These are phyloP conservation scores for Pinna nobilis DNA, from an alignment of 1,140 invertebrate species.

Conservation along the genomic window DNA sequence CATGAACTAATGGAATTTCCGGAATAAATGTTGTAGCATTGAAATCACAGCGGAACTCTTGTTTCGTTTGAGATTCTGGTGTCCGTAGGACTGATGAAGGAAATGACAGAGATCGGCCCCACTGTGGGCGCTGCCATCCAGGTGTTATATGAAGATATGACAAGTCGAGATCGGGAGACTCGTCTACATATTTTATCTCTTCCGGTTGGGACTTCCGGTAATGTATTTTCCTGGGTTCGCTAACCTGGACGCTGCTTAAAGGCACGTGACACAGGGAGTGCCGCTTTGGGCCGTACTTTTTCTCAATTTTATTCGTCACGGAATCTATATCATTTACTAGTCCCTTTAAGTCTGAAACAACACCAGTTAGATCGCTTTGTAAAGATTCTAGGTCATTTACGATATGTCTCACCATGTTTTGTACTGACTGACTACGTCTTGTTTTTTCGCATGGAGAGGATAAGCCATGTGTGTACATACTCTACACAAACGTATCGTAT, in stretches of 20 bases:
- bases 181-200: neutral
- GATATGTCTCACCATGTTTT: constrained; percentile 32
- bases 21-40: constrained; percentile 6
- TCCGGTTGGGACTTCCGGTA: neutral
- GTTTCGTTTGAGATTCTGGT: neutral
- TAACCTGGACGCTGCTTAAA: neutral
- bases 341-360: constrained; percentile 23
- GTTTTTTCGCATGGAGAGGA: no score
- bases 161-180: constrained; percentile 24
- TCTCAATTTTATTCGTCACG: constrained; percentile 27
- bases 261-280: neutral
- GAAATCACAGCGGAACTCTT: neutral
- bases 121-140: neutral
- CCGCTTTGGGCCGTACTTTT: constrained; percentile 6
- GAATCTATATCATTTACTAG: constrained; percentile 30
- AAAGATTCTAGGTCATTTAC: constrained; percentile 31
- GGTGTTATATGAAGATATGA: constrained; percentile 1
- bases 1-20: neutral
- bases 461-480: no score
- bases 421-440: no score
- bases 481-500: no score
- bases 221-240: constrained; percentile 1
- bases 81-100: neutral
- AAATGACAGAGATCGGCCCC: constrained; percentile 20
- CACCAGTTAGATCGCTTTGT: constrained; percentile 23